Percentiles rank a stretch among this genome's conserved stretches.
Conservation (phyloP, 2,113 vertebrate genomes). For the Ranitomeya variabilis region DNA sequence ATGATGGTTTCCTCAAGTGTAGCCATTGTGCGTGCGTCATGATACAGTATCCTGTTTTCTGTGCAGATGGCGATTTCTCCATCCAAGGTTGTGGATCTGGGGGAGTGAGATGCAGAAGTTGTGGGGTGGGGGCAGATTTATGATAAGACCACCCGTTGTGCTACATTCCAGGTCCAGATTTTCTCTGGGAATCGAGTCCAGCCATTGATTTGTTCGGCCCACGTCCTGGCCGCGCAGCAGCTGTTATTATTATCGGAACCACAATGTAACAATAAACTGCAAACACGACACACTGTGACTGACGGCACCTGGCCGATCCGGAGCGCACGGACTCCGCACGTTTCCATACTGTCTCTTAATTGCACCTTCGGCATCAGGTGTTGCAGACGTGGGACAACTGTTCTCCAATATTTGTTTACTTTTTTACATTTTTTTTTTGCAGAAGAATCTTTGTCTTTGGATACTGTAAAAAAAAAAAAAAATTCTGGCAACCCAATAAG, state of each 20-base stretch:
- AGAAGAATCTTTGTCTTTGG: constrained; percentile 65
- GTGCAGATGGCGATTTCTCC: not conserved
- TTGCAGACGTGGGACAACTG: constrained; percentile 61
- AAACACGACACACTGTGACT: constrained; percentile 1
- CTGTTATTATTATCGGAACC: not conserved
- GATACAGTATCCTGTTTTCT: not conserved
- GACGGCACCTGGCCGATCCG: not conserved
- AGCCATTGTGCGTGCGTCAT: not conserved
- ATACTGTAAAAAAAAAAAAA: constrained; percentile 57
- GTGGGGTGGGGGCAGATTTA: not conserved
- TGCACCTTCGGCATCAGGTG: constrained; percentile 62
- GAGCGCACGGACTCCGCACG: constrained; percentile 50
- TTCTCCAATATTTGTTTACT: constrained; percentile 41
- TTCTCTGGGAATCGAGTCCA: not conserved
- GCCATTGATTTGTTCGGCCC: not conserved
- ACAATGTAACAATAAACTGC: not conserved
- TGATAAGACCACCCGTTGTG: not conserved
- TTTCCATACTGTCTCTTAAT: constrained; percentile 54
- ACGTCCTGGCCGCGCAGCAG: not conserved
- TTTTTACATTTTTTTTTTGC: constrained; percentile 60
- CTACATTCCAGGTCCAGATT: not conserved
- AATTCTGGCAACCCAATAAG: constrained; percentile 66
- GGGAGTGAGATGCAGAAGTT: not conserved
- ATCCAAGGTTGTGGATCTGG: not conserved
- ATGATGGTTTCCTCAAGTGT: not conserved